Percentiles rank a stretch among this genome's conserved stretches.
These are phyloP conservation scores for Porites evermanni DNA, from an alignment of 92 coral and sea anemone species.

Conservation along the genomic window DNA sequence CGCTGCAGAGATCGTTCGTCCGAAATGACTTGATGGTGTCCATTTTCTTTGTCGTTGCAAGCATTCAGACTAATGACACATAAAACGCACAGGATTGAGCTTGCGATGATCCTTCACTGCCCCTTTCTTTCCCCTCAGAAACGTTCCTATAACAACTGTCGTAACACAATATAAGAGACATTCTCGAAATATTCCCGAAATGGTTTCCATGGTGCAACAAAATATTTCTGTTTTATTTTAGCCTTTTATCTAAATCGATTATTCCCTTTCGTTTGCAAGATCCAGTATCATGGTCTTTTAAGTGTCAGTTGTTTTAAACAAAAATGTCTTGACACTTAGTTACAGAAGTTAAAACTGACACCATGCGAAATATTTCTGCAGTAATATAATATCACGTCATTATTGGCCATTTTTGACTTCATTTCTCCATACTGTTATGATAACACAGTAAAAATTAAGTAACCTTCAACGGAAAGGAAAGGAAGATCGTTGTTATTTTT, in stretches of 20 bases:
- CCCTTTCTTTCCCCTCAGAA: not conserved
- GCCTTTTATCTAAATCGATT: not conserved
- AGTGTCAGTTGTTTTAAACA: not conserved
- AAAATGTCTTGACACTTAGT: not conserved
- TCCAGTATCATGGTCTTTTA: not conserved
- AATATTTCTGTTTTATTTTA: not conserved
- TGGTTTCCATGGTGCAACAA: constrained; percentile 19
- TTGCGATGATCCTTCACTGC: not conserved
- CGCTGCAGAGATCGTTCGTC: not conserved
- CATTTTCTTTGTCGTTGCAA: not conserved
- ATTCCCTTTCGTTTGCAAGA: not conserved
- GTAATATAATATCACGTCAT: too few relatives aligned
- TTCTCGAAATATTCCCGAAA: not conserved
- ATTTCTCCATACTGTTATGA: too few relatives aligned
- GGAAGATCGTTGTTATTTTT: too few relatives aligned
- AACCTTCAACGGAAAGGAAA: too few relatives aligned
- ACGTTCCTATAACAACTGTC: not conserved
- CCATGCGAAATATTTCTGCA: too few relatives aligned
- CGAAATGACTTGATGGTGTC: too few relatives aligned
- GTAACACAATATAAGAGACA: not conserved
- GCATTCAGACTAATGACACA: not conserved
- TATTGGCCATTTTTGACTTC: too few relatives aligned
- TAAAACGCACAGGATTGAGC: not conserved
- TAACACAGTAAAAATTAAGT: too few relatives aligned
- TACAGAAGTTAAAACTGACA: too few relatives aligned